A percentile compares a stretch with the other conserved stretches of the same genome.
Evolutionary conservation across 2,797 vertebrate species (phyloP).

Genomic region (Gymnoscopelus braueri): DNA sequence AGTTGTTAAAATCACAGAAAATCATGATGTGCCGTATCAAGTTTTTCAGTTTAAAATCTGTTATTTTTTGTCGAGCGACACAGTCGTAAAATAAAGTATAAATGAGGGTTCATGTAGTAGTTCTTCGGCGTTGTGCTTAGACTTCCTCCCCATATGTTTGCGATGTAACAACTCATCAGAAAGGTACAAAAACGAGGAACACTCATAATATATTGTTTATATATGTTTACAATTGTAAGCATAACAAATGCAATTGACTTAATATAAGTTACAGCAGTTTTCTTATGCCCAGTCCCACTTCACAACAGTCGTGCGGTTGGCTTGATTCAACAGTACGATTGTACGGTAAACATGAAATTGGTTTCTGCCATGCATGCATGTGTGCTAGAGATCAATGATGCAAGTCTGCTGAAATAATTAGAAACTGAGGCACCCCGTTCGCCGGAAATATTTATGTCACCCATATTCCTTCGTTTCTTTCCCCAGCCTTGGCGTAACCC

Average conservation of each 20-base stretch:
- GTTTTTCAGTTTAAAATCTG: no score
- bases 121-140: background rate
- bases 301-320: constrained; percentile 7
- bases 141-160: background rate
- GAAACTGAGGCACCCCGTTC: constrained; percentile 28
- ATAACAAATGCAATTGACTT: constrained; percentile 41
- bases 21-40: no score
- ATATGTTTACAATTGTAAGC: constrained; percentile 47
- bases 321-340: background rate
- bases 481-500: constrained; percentile 42
- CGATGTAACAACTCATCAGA: constrained; percentile 2
- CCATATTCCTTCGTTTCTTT: background rate
- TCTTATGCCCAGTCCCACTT: constrained; percentile 16
- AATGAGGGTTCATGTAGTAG: background rate
- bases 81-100: no score
- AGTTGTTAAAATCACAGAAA: no score
- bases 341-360: constrained; percentile 12
- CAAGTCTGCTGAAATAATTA: constrained; percentile 37
- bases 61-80: no score
- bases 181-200: constrained; percentile 32
- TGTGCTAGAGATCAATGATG: constrained; percentile 49
- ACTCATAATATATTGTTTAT: constrained; percentile 1
- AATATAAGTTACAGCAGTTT: constrained; percentile 58
- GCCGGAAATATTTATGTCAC: constrained; percentile 30
- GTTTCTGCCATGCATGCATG: constrained; percentile 16